These are phyloP conservation scores for Ectemnius cavifrons DNA, from an alignment of 2,888 invertebrate species.

Conservation along the genomic window DNA sequence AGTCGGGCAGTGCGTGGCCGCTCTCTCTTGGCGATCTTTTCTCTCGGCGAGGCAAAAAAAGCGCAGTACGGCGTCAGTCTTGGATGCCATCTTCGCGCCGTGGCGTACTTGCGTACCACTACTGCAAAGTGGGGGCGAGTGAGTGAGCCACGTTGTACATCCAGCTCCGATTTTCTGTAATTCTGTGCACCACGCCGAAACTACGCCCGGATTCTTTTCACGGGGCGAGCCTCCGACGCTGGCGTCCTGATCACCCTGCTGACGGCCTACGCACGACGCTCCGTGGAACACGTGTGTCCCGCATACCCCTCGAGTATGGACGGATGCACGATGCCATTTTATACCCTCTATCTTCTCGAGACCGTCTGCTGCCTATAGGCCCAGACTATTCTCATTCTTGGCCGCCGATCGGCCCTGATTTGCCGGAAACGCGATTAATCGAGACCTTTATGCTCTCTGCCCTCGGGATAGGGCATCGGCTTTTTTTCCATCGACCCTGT, in stretches of 20 bases:
- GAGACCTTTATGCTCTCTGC: not conserved
- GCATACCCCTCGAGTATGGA: conserved; percentile 39
- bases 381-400: conserved; percentile 1
- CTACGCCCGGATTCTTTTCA: conserved; percentile 15
- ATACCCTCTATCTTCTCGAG: conserved; percentile 34
- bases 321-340: conserved; percentile 66
- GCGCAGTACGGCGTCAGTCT: conserved; percentile 72
- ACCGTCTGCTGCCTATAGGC: not conserved
- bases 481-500: not conserved
- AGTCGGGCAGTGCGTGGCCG: conserved; percentile 5
- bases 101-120: conserved; percentile 66
- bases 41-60: conserved; percentile 53
- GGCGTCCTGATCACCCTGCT: conserved; percentile 13
- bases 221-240: conserved; percentile 15
- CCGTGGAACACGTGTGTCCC: conserved; percentile 53
- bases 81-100: conserved; percentile 74
- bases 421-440: conserved; percentile 3
- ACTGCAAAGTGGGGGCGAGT: conserved; percentile 62
- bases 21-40: conserved; percentile 46
- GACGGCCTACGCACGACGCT: conserved; percentile 39
- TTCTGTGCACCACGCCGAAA: conserved; percentile 28
- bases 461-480: not conserved
- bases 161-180: conserved; percentile 35
- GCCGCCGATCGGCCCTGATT: not conserved
- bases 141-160: conserved; percentile 67